Base-by-base conservation (phyloP, 2,888 invertebrate species). In the Drosophila austrosaltans region DNA sequence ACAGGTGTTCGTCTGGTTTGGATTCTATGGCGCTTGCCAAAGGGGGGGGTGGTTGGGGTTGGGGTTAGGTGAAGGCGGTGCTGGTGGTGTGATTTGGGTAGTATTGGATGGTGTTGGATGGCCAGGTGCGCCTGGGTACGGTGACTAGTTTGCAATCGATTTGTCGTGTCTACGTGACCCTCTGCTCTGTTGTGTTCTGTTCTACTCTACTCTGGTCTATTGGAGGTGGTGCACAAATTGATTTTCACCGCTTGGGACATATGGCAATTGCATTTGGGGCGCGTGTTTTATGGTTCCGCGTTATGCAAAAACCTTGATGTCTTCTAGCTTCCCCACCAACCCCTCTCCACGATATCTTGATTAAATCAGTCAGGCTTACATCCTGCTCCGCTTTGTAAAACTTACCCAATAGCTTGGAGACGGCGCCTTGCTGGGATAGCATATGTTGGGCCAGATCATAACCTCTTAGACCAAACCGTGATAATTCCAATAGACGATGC, bases 361-460 rank as follows among this genome's bases (percentile, higher is more conserved):
- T 42, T 44, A 44, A 53, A 59, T 60, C 44, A 32, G 20, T 25
- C 48, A 25, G 12, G 53, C 32, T 4, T 12, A 25, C 32, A 53
- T 8, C 6, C 25, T 3, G 20, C 10, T 8, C 10, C 10, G 36
- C 4, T 25, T 12, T 40, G 22, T 10, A 39, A 8, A 42, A 81
- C 96, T 96, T 93, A 97, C 97, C 97, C 91, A 97, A 93, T 91
- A 97, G 94, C 93, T 97, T 97, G 81, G 97, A 97, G 87, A 96
- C 97, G 90, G 97, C 97, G 88, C 97, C 97, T 93, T 97, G 97
- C 93, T 97, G 97, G 71, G 96, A 96, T 66, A 98, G 94, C 94
- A 97, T 96, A 91, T 97, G 97, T 90, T 97, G 96, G 4, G 97
- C 97, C 90, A 98, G 94, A 93, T 98, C 97, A 91, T 97, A 98